A percentile compares a stretch with the other conserved stretches of the same genome.
Evolutionary conservation across 1,140 invertebrate species (phyloP).

Genomic region (Heliconius congener): DNA sequence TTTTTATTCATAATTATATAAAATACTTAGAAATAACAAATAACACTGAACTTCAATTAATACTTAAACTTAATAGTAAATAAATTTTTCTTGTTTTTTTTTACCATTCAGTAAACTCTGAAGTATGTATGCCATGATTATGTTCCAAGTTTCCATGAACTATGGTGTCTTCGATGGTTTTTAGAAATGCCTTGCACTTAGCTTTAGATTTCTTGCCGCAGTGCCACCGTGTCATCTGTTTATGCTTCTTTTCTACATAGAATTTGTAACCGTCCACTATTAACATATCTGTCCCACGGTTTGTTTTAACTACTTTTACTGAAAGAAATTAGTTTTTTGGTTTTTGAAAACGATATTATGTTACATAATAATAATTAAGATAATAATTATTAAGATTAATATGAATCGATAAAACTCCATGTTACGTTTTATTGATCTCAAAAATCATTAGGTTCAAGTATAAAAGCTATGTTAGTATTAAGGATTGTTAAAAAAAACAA

Average conservation of each 20-base stretch:
- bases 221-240: slow-evolving; percentile 45
- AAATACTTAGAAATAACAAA: not conserved
- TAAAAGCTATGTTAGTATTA: no score
- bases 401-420: not conserved
- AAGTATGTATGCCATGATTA: slow-evolving; percentile 11
- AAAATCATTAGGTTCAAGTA: no score
- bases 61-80: no score
- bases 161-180: slow-evolving; percentile 35
- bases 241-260: slow-evolving; percentile 37
- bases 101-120: not conserved
- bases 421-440: not conserved
- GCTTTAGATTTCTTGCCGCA: slow-evolving; percentile 44
- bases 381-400: not conserved
- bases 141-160: slow-evolving; percentile 20
- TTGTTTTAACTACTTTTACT: slow-evolving; percentile 42
- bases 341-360: not conserved
- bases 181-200: slow-evolving; percentile 49
- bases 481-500: not conserved
- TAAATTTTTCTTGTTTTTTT: not conserved
- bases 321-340: not conserved
- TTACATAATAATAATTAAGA: not conserved
- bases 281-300: slow-evolving; percentile 46
- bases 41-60: not conserved
- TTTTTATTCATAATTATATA: not conserved
- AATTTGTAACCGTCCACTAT: slow-evolving; percentile 47